Percentiles rank a stretch among this genome's conserved stretches.
These are phyloP conservation scores for Acanthopagrus latus DNA, from an alignment of 2,797 vertebrate species.

Conservation along the genomic window DNA sequence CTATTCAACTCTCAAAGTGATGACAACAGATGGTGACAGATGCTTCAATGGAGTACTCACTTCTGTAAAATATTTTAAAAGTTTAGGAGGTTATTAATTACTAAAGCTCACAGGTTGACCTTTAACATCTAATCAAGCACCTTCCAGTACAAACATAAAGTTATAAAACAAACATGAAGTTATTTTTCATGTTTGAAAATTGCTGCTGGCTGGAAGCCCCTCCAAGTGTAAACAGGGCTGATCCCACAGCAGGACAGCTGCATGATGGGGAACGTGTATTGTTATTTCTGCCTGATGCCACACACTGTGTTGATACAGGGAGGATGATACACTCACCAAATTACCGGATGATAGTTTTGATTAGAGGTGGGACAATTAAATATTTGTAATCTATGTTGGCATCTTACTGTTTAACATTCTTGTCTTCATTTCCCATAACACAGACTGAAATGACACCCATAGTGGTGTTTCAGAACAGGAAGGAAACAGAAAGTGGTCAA, in stretches of 20 bases:
- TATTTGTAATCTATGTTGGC: constrained; percentile 25
- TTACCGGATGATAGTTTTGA: constrained; percentile 26
- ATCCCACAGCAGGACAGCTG: constrained; percentile 77
- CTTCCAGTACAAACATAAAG: too few species aligned
- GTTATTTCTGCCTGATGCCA: constrained; percentile 39
- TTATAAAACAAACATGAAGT: background rate
- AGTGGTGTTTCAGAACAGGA: background rate
- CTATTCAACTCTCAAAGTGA: background rate
- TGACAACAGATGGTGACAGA: background rate
- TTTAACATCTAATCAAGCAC: background rate
- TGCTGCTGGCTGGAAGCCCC: constrained; percentile 41
- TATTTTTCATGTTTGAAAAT: constrained; percentile 12
- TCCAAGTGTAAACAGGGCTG: constrained; percentile 79
- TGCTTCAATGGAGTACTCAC: background rate
- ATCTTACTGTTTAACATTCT: constrained; percentile 23
- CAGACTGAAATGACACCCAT: background rate
- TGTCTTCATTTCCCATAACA: constrained; percentile 11
- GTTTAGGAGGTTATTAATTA: background rate
- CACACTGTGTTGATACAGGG: constrained; percentile 72
- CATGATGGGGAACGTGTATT: constrained; percentile 26
- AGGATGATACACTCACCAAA: constrained; percentile 43
- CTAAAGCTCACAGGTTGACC: background rate
- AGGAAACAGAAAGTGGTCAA: background rate
- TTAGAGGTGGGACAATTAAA: constrained; percentile 8
- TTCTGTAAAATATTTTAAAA: background rate